Evolutionary conservation across 2,888 invertebrate genomes (phyloP).

Genomic region (Xanthorhoe designata): DNA sequence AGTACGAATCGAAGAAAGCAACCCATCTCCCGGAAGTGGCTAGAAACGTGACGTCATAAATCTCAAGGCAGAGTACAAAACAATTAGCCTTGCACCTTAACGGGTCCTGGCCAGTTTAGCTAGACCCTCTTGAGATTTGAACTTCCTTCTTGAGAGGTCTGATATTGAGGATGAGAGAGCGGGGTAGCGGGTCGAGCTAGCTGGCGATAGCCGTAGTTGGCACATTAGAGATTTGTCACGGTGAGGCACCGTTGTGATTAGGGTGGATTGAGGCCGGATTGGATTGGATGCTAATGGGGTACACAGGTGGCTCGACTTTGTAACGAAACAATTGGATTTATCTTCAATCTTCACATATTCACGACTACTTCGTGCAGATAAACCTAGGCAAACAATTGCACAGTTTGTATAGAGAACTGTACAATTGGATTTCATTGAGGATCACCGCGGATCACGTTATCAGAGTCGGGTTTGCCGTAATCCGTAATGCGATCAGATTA

Average conservation of each 20-base stretch:
- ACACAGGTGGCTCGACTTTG: slow-evolving; percentile 34
- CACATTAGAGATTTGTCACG: slow-evolving; percentile 74
- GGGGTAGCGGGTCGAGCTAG: slow-evolving; percentile 43
- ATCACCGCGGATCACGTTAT: neutral
- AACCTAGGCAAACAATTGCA: neutral
- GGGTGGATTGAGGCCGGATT: slow-evolving; percentile 48
- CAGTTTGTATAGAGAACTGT: neutral
- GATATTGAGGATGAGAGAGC: slow-evolving; percentile 33
- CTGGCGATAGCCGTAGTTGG: slow-evolving; percentile 56
- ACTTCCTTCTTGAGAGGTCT: slow-evolving; percentile 28
- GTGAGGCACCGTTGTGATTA: slow-evolving; percentile 58
- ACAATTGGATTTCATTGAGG: neutral
- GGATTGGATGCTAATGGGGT: slow-evolving; percentile 41
- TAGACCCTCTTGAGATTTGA: slow-evolving; percentile 41
- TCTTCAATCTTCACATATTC: slow-evolving; percentile 18
- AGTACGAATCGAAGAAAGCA: slow-evolving; percentile 31
- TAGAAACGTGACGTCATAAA: slow-evolving; percentile 70
- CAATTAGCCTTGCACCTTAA: slow-evolving; percentile 74
- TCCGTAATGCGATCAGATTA: slow-evolving; percentile 1
- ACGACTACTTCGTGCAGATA: slow-evolving; percentile 3
- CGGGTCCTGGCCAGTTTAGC: slow-evolving; percentile 51
- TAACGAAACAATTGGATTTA: slow-evolving; percentile 32
- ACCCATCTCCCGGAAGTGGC: slow-evolving; percentile 52
- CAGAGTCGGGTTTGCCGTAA: neutral
- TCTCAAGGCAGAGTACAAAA: slow-evolving; percentile 62